phyloP scores from a whole-genome alignment of 2,888 invertebrate genomes.

The Lasioglossum malachurum region DNA sequence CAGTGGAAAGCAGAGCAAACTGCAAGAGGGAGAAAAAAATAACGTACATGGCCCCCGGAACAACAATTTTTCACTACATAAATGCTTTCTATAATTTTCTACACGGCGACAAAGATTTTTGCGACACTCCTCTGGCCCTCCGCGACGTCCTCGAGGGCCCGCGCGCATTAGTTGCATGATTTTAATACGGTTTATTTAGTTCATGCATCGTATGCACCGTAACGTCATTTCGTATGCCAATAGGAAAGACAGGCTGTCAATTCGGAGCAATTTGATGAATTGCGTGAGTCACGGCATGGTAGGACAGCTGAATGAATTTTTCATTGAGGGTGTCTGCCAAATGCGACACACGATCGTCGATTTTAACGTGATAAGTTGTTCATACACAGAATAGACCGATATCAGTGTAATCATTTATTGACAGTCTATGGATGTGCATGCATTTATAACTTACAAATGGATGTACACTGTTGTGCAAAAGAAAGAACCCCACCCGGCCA shows the following conservation, averaged over 20 bases:
- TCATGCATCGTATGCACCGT: conserved; percentile 33
- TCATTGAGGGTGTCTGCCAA: conserved; percentile 14
- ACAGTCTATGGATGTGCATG: not conserved
- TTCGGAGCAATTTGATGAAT: conserved; percentile 29
- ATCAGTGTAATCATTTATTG: conserved; percentile 5
- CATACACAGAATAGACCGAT: not conserved
- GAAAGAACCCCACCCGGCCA: too few relatives aligned
- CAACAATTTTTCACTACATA: not conserved
- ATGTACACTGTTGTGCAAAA: not conserved
- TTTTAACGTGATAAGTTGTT: not conserved
- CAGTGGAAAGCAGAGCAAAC: conserved; percentile 25
- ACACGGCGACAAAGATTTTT: not conserved
- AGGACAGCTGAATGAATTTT: conserved; percentile 26
- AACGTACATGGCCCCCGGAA: not conserved
- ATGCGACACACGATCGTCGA: conserved; percentile 22
- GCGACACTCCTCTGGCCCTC: too few relatives aligned
- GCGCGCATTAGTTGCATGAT: not conserved
- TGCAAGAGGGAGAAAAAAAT: conserved; percentile 21
- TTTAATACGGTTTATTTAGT: conserved; percentile 14
- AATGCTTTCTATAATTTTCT: not conserved
- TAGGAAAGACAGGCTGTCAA: conserved; percentile 26
- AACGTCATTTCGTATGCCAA: conserved; percentile 19
- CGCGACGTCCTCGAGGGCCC: not conserved
- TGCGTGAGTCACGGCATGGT: conserved; percentile 40
- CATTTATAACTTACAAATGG: not conserved